Conservation (phyloP, 1,140 invertebrate species). For the Scaptomyza pallida region DNA sequence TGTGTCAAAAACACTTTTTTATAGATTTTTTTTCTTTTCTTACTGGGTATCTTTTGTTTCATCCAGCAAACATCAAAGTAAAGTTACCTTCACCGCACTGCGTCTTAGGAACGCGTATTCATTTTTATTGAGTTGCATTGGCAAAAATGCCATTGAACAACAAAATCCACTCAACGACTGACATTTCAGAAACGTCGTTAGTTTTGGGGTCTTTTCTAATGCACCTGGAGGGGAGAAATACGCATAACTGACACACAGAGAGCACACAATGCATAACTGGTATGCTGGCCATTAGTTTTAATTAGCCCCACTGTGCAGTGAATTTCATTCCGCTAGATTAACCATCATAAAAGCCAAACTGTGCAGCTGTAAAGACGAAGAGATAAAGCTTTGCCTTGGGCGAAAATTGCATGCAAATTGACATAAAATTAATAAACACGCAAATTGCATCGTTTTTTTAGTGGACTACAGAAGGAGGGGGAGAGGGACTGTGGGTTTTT, state of each 20-base stretch:
- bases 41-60: neutral
- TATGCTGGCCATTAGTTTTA: slow-evolving; percentile 66
- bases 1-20: no score
- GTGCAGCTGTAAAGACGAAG: slow-evolving; percentile 25
- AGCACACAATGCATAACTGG: slow-evolving; percentile 24
- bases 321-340: slow-evolving; percentile 65
- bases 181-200: slow-evolving; percentile 37
- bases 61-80: slow-evolving; percentile 38
- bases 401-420: slow-evolving; percentile 76
- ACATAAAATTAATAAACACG: slow-evolving; percentile 79
- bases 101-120: slow-evolving; percentile 38
- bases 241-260: neutral
- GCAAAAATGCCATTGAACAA: slow-evolving; percentile 59
- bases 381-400: slow-evolving; percentile 67
- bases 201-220: slow-evolving; percentile 27
- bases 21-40: no score
- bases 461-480: neutral
- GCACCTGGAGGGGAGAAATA: slow-evolving; percentile 23
- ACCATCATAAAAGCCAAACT: slow-evolving; percentile 46
- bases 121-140: slow-evolving; percentile 65
- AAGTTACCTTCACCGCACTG: slow-evolving; percentile 51
- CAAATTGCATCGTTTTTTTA: slow-evolving; percentile 55
- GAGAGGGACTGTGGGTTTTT: neutral
- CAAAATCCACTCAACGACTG: slow-evolving; percentile 62
- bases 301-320: slow-evolving; percentile 53